A percentile compares a stretch with the other conserved stretches of the same genome.
Evolutionary conservation across 2,888 invertebrate genomes (phyloP).

Genomic region (Timandra comae): DNA sequence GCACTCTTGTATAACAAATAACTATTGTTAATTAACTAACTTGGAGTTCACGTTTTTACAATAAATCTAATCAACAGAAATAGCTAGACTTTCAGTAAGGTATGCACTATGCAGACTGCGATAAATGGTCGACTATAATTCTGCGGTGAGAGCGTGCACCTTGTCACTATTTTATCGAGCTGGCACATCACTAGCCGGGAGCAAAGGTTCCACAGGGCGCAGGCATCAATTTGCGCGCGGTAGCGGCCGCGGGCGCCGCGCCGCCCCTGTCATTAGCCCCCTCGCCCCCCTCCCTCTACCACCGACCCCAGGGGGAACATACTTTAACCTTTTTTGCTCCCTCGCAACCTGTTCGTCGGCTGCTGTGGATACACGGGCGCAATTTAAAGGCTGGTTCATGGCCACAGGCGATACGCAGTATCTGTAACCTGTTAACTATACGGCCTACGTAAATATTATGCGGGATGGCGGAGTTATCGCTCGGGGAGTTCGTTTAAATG

Average conservation of each 20-base stretch:
- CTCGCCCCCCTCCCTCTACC: slow-evolving; percentile 23
- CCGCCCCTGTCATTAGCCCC: slow-evolving; percentile 74
- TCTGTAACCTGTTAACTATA: slow-evolving; percentile 50
- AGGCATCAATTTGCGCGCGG: slow-evolving; percentile 75
- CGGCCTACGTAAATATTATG: slow-evolving; percentile 50
- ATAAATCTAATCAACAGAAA: too few species aligned
- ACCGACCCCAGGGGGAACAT: slow-evolving; percentile 48
- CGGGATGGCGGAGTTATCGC: slow-evolving; percentile 43
- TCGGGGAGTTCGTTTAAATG: slow-evolving; percentile 23
- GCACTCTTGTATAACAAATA: too few species aligned
- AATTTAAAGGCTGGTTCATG: slow-evolving; percentile 70
- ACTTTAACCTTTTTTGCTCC: slow-evolving; percentile 76
- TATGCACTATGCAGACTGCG: slow-evolving; percentile 2
- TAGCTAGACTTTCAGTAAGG: too few species aligned
- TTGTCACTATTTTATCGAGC: slow-evolving; percentile 62
- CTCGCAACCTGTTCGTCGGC: slow-evolving; percentile 72
- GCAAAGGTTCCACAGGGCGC: slow-evolving; percentile 72
- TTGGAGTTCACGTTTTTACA: too few species aligned
- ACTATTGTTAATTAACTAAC: too few species aligned
- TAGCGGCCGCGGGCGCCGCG: slow-evolving; percentile 73
- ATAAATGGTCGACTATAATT: slow-evolving; percentile 18
- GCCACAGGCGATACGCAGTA: slow-evolving; percentile 69
- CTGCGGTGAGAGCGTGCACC: slow-evolving; percentile 39
- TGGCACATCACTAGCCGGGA: slow-evolving; percentile 71
- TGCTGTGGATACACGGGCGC: slow-evolving; percentile 62